Evolutionary conservation across 2,888 invertebrate genomes (phyloP).

Genomic region (Rhyacophila evoluta): DNA sequence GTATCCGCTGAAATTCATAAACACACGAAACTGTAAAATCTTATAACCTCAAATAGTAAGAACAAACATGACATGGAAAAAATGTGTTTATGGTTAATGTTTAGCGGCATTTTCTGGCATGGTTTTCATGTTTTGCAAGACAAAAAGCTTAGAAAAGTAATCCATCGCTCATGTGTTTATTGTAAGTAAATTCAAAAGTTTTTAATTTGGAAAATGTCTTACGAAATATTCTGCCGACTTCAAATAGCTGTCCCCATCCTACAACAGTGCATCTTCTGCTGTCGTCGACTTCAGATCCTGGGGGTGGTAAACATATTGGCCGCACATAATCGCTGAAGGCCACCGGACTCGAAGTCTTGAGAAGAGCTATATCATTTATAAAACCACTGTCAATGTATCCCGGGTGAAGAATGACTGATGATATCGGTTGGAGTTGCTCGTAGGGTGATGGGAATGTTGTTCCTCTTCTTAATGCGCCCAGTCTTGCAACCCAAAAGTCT

Average conservation of each 20-base stretch:
- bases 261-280: slow-evolving; percentile 81
- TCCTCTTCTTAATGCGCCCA: slow-evolving; percentile 80
- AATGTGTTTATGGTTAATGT: no score
- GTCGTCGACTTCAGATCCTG: slow-evolving; percentile 71
- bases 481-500: slow-evolving; percentile 84
- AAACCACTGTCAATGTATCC: slow-evolving; percentile 81
- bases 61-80: no score
- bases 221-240: slow-evolving; percentile 85
- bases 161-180: no score
- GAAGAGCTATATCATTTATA: slow-evolving; percentile 81
- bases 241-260: slow-evolving; percentile 86
- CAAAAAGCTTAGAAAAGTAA: no score
- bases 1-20: slow-evolving; percentile 75
- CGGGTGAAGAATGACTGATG: slow-evolving; percentile 77
- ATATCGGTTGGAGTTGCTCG: slow-evolving; percentile 77
- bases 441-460: slow-evolving; percentile 81
- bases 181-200: no score
- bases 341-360: slow-evolving; percentile 73
- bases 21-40: neutral
- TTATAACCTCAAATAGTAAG: no score
- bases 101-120: no score
- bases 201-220: slow-evolving; percentile 62
- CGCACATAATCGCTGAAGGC: slow-evolving; percentile 74
- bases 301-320: slow-evolving; percentile 76
- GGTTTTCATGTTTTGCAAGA: no score